Evolutionary conservation across 2,888 invertebrate species (phyloP), one percentile per base, ranked within the genome.

Genomic region (Cremastinae sp.): DNA sequence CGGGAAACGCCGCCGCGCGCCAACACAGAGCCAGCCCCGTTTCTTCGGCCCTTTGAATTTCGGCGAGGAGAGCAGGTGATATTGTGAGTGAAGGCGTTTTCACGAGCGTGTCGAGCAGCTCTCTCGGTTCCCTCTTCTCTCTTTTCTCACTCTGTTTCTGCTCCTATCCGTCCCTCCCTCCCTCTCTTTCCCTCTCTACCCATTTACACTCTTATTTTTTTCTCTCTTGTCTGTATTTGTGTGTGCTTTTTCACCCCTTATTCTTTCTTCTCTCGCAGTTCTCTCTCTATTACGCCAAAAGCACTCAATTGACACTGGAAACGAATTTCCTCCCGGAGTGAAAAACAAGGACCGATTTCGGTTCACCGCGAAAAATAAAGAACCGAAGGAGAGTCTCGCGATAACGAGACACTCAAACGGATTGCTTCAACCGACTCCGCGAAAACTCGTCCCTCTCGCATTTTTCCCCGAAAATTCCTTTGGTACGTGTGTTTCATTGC

Each of bases 61-160:
- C 74, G 74, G 58, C 51, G 76, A 77, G 74, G 58, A 43, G 76
- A 77, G 76, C 76, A 77, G 76, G 76, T 77, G 76, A 77, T 77
- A 77, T 77, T 74, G 69, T 65, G 74, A 77, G 76, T 65, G 76
- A 73, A 74, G 76, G 76, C 76, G 76, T 73, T 74, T 75, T 69
- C 76, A 66, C 72, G 69, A 77, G 74, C 73, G 74, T 66, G 72
- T 69, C 65, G 73, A 20, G 8, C 47, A 28, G 28, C 28, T 28
- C 2, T 34, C 54, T 47, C 53, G 8, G 38, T 56, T 56, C 51
- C 22, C 47, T 38, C 41, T 36, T 45, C 43, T 43, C 61, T 10
- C 43, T 20, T 58, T 58, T 36, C 20, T 38, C 45, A 59, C 54
- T 53, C 53, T 75, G 54, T 54, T 22, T 49, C 51, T 49, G 16